Base-by-base conservation (phyloP, 2,888 invertebrate species). In the Caenorhabditis drosophilae region DNA sequence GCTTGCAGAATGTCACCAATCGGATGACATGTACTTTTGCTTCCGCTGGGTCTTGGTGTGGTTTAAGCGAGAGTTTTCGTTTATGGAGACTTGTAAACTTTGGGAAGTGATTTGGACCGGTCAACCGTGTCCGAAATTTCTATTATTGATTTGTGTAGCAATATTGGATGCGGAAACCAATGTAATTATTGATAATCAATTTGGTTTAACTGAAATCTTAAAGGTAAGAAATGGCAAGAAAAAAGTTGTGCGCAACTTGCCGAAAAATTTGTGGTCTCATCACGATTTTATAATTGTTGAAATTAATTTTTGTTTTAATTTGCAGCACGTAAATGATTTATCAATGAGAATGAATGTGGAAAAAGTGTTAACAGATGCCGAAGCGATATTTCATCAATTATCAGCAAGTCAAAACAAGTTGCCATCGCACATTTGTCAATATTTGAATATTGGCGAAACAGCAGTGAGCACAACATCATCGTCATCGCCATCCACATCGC, bases 11-110 rank as follows among this genome's bases (percentile, higher is more conserved):
- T 88, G 88, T 63, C 91, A 93, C 83, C 92, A 94, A 76, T 91
- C 91, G 1, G 92, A 91, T 4, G 96, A 97, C 84, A 93, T 98
- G 92, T 97, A 93, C 85, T 98, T 98, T 86, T 95, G 95, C 85
- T 98, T 98, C 87, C 91, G 97, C 11, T 98, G 97, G 96, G 88
- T 97, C 26, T 88, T 98, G 12, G 93, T 96, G 9, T 89, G 92
- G 85, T 97, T 95, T 84, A 98, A 97, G 85, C 86, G 97, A 70
- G 97, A 98, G 86, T 92, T 97, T 84, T 89, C 89, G 22, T 90
- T 91, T 66, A 66, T 77, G 87, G 89, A 4, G 92, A 95, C 83
- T 90, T 93, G 49, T 90, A 93, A 88, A 89, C 90, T 83, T 85
- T 97, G 64, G 76, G 76, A 76, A 54, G 70, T 73, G 3, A 35